A percentile compares a stretch with the other conserved stretches of the same genome.
phyloP scores from a whole-genome alignment of 2,113 vertebrate genomes.

The Egretta garzetta region DNA sequence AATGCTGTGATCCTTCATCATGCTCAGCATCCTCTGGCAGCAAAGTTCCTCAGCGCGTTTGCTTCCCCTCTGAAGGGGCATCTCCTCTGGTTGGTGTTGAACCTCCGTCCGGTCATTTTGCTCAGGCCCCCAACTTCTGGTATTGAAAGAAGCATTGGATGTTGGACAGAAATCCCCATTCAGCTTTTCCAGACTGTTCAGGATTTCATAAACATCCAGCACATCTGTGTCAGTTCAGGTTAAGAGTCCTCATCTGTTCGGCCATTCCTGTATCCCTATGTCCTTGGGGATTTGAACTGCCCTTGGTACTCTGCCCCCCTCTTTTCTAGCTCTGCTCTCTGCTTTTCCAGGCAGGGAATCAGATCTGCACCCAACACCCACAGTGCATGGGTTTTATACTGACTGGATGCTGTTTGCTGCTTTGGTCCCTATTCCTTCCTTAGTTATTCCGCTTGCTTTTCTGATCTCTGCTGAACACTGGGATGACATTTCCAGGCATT shows the following conservation, averaged over 20 bases:
- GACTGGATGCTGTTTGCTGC: background rate
- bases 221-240: background rate
- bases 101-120: background rate
- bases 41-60: background rate
- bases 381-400: background rate
- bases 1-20: background rate
- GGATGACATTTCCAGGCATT: slow-evolving; percentile 38
- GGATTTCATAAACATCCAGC: background rate
- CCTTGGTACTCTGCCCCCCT: background rate
- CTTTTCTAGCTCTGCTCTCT: background rate
- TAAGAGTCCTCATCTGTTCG: background rate
- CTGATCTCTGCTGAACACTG: background rate
- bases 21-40: background rate
- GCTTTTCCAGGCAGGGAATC: background rate
- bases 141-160: background rate
- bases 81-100: background rate
- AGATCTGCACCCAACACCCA: background rate
- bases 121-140: background rate
- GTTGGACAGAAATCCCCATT: background rate
- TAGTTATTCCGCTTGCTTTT: background rate
- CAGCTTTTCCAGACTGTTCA: background rate
- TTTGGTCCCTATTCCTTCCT: background rate
- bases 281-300: background rate
- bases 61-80: background rate
- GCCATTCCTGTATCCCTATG: background rate